These are phyloP conservation scores for Aeoliscus strigatus DNA, from an alignment of 2,797 vertebrate genomes.

Conservation along the genomic window DNA sequence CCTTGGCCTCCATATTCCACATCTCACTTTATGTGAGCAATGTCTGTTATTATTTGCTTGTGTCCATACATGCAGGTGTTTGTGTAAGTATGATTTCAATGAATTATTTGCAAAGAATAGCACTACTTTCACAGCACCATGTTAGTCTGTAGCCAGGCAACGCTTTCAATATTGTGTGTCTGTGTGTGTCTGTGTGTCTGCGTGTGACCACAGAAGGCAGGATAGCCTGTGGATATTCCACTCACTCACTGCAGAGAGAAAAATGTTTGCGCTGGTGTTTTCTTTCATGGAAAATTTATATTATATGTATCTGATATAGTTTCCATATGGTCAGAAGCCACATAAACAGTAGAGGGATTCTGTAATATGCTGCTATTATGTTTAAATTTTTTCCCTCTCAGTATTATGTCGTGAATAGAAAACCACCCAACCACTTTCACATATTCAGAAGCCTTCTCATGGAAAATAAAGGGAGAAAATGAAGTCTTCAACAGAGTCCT, in stretches of 20 bases:
- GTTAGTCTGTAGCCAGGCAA: slow-evolving; percentile 72
- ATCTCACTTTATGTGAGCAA: too few relatives aligned
- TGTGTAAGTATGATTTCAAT: slow-evolving; percentile 34
- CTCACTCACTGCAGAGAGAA: slow-evolving; percentile 5
- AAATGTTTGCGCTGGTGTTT: slow-evolving; percentile 20
- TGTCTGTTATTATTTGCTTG: too few relatives aligned
- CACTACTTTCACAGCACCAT: slow-evolving; percentile 44
- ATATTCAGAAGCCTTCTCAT: too few relatives aligned
- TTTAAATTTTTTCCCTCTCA: too few relatives aligned
- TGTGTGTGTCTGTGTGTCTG: slow-evolving; percentile 30
- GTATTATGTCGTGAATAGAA: too few relatives aligned
- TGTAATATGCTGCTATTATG: too few relatives aligned
- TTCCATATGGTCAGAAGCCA: background rate
- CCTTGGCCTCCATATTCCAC: too few relatives aligned
- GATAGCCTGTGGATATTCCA: slow-evolving; percentile 43
- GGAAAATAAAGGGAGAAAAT: too few relatives aligned
- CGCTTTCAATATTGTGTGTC: slow-evolving; percentile 40
- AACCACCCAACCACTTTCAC: too few relatives aligned
- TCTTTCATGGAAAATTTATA: slow-evolving; percentile 8
- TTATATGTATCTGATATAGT: slow-evolving; percentile 2
- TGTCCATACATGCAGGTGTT: slow-evolving; percentile 13
- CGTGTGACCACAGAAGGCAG: slow-evolving; percentile 55
- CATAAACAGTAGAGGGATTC: background rate
- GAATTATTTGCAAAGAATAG: slow-evolving; percentile 29
- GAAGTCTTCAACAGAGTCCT: too few relatives aligned